A percentile compares a stretch with the other conserved stretches of the same genome.
Evolutionary conservation across 2,113 vertebrate genomes (phyloP).

Genomic region (Stomatorhinus ivindoensis): DNA sequence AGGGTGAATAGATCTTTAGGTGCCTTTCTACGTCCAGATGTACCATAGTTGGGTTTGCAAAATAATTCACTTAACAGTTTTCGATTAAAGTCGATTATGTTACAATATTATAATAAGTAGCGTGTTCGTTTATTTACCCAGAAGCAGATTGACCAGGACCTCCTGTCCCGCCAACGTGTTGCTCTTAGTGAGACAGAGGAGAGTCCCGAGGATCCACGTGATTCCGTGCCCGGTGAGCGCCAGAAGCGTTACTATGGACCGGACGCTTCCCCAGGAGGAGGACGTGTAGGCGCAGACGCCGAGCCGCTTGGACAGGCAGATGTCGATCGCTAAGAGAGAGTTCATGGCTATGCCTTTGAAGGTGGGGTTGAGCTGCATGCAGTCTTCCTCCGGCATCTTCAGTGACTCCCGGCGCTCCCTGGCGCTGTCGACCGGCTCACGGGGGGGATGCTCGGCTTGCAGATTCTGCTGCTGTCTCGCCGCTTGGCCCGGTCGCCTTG

Average conservation of each 20-base stretch:
- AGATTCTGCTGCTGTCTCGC: conserved; percentile 28
- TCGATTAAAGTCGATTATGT: neutral
- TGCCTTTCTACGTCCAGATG: neutral
- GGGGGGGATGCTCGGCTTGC: conserved; percentile 42
- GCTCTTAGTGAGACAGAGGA: conserved; percentile 86
- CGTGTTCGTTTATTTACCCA: conserved; percentile 70
- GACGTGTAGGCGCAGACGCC: conserved; percentile 78
- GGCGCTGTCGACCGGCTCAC: conserved; percentile 40
- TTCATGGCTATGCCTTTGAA: conserved; percentile 89
- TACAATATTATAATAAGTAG: neutral
- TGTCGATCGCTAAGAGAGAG: conserved; percentile 90
- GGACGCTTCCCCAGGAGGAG: conserved; percentile 82
- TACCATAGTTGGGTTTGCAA: neutral
- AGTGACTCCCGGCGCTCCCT: conserved; percentile 66
- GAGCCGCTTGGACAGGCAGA: conserved; percentile 87
- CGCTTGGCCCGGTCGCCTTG: conserved; percentile 46
- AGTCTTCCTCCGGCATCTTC: conserved; percentile 84
- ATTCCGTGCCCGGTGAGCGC: conserved; percentile 86
- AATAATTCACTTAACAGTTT: neutral
- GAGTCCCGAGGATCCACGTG: conserved; percentile 85
- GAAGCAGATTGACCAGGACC: conserved; percentile 90
- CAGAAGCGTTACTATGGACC: conserved; percentile 82
- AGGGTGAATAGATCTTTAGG: neutral
- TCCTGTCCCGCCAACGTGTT: conserved; percentile 90
- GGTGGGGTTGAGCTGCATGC: conserved; percentile 94